These are phyloP conservation scores for Pimephales promelas DNA, from an alignment of 2,113 vertebrate genomes.

Conservation along the genomic window DNA sequence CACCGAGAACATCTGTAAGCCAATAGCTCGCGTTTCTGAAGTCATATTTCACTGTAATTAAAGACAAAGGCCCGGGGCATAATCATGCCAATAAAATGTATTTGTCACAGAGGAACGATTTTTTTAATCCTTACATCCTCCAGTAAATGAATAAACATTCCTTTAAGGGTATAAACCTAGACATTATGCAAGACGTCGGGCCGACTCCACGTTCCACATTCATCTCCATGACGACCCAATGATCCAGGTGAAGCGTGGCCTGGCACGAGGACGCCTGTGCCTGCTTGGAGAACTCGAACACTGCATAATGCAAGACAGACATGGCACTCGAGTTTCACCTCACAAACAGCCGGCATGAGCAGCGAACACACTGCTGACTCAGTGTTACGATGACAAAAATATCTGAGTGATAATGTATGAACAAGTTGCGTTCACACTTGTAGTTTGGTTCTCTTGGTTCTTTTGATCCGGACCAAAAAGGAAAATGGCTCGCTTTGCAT, in stretches of 20 bases:
- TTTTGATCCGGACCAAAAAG: too few species aligned
- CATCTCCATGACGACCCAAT: slow-evolving; percentile 43
- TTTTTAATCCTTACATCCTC: neutral
- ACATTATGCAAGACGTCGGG: slow-evolving; percentile 12
- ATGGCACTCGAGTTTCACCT: slow-evolving; percentile 45
- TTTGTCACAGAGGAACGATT: neutral
- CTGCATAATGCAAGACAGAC: slow-evolving; percentile 56
- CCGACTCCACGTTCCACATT: slow-evolving; percentile 6
- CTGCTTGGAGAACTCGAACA: slow-evolving; percentile 14
- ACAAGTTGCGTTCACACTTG: too few species aligned
- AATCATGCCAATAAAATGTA: neutral
- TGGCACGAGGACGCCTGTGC: slow-evolving; percentile 7
- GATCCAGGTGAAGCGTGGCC: slow-evolving; percentile 11
- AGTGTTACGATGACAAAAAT: neutral
- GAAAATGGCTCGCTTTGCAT: too few species aligned
- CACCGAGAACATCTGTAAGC: neutral
- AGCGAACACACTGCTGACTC: neutral
- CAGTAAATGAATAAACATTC: neutral
- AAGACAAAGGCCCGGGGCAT: neutral
- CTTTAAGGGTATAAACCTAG: neutral
- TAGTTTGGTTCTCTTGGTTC: too few species aligned
- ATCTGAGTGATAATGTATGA: too few species aligned
- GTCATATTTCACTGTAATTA: slow-evolving; percentile 21
- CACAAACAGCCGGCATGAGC: slow-evolving; percentile 2
- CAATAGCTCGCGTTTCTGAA: neutral